These are phyloP conservation scores for Montipora capricornis DNA, from an alignment of 64 coral and sea anemone species.

Conservation along the genomic window DNA sequence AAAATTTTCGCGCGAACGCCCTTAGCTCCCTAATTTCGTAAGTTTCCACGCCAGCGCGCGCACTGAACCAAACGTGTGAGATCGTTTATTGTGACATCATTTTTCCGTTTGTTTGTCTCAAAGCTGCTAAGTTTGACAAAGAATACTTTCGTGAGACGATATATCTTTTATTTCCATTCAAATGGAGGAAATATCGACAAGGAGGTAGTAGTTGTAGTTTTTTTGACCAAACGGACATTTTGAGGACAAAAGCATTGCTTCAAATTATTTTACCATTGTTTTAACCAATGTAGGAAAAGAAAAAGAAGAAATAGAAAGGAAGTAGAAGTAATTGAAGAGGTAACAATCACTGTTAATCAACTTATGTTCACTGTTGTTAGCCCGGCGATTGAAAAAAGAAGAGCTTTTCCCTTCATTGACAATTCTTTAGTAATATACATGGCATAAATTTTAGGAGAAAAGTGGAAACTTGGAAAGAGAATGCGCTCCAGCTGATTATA, in stretches of 20 bases:
- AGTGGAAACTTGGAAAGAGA: neutral
- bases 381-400: too few species aligned
- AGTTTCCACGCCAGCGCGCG: neutral
- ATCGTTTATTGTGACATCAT: conserved; percentile 1
- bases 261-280: neutral
- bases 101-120: neutral
- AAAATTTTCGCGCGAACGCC: too few species aligned
- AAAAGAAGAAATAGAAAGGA: conserved; percentile 4
- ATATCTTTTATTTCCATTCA: too few species aligned
- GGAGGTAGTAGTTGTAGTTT: neutral
- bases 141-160: neutral
- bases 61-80: neutral
- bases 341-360: neutral
- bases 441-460: neutral
- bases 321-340: neutral
- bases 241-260: neutral
- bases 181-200: neutral
- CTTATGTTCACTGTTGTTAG: too few species aligned
- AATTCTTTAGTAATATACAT: neutral
- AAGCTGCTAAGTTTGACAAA: neutral
- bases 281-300: neutral
- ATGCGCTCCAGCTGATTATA: conserved; percentile 45
- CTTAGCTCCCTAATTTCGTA: too few species aligned
- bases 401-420: too few species aligned
- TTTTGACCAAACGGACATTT: neutral